A percentile compares a stretch with the other conserved stretches of the same genome.
These are phyloP conservation scores for Bombus fervidus DNA, from an alignment of 1,140 invertebrate species.

Conservation along the genomic window DNA sequence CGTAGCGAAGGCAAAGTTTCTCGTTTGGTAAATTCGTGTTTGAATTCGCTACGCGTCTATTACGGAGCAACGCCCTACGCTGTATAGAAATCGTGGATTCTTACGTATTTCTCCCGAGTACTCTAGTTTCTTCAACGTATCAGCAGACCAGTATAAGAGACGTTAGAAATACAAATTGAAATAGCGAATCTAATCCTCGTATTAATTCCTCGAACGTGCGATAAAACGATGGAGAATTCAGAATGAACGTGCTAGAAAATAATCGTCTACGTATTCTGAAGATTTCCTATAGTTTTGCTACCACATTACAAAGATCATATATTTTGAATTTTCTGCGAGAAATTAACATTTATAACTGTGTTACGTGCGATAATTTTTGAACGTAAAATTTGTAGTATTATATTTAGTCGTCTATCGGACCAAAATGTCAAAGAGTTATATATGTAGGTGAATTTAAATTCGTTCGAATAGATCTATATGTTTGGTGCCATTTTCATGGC, in stretches of 20 bases:
- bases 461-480: accelerated
- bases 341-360: too few relatives aligned
- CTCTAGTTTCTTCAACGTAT: background rate
- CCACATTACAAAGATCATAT: accelerated
- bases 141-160: too few relatives aligned
- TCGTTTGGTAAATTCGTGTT: background rate
- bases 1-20: background rate
- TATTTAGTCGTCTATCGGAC: background rate
- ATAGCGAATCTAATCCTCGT: too few relatives aligned
- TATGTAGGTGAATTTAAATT: background rate
- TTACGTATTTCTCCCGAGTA: background rate
- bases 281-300: too few relatives aligned
- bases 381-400: accelerated
- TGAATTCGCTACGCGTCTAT: background rate
- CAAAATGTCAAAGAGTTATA: background rate
- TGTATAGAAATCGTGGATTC: background rate
- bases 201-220: too few relatives aligned
- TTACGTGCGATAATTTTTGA: background rate
- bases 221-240: too few relatives aligned
- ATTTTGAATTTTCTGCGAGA: background rate
- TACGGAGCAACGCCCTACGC: too few relatives aligned
- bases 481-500: too few relatives aligned
- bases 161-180: too few relatives aligned
- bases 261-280: too few relatives aligned
- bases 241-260: too few relatives aligned